phyloP scores from a whole-genome alignment of 2,113 vertebrate species.

The Bufo gargarizans region DNA sequence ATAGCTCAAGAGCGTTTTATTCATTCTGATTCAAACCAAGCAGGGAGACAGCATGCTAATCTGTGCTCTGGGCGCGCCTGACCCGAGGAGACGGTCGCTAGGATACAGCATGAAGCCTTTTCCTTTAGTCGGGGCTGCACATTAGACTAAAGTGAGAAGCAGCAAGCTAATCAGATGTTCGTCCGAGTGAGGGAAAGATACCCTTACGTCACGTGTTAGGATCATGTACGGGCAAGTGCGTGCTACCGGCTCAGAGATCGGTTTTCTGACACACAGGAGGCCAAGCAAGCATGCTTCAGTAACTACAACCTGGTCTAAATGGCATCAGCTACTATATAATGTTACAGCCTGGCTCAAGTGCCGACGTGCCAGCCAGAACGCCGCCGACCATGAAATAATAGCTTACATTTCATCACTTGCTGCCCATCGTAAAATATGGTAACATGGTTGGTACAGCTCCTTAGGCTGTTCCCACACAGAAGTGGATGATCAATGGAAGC shows the following conservation, averaged over 20 bases:
- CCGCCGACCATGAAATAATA: not conserved
- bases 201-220: conserved; percentile 49
- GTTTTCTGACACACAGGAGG: conserved; percentile 59
- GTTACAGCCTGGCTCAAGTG: conserved; percentile 1
- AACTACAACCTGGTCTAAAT: conserved; percentile 7
- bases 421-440: not conserved
- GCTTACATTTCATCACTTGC: no score
- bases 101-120: conserved; percentile 82
- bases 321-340: conserved; percentile 10
- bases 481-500: not conserved
- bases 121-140: conserved; percentile 70
- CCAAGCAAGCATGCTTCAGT: conserved; percentile 38
- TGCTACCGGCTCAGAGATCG: conserved; percentile 57
- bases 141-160: conserved; percentile 66
- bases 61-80: conserved; percentile 70
- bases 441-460: not conserved
- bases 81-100: conserved; percentile 75
- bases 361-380: not conserved
- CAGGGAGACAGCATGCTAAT: conserved; percentile 73
- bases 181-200: conserved; percentile 64
- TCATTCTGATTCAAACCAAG: conserved; percentile 67
- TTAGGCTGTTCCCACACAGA: no score
- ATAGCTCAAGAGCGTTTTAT: conserved; percentile 57
- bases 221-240: conserved; percentile 58
- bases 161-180: conserved; percentile 73